Evolutionary conservation across 2,888 invertebrate species (phyloP), one percentile per base, ranked within the genome.

Genomic region (Caenorhabditis afra): DNA sequence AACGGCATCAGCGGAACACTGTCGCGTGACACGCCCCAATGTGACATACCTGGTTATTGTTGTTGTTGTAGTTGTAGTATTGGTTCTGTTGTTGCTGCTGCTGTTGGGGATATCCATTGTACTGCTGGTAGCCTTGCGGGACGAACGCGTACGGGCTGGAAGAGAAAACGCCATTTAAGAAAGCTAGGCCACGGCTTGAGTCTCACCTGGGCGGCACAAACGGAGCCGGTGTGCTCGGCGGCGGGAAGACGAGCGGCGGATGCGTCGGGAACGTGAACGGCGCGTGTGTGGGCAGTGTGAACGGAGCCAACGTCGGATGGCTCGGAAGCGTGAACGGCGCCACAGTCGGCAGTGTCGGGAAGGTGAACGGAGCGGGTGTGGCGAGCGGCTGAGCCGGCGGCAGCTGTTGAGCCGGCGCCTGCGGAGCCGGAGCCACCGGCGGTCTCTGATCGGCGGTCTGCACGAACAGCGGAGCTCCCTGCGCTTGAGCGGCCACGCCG

Each of bases 201-300:
- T 16, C 68, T n/a, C 22, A 78, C 78, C 78, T 79, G 49, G 79
- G 80, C 39, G 73, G 79, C 29, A 74, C 67, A 39, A 64, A 74
- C 16, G 74, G 68, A 41, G 80, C 50, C 4, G 75, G 70, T 23
- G 75, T 75, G 18, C 58, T 59, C 35, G 61, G 61, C 14, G 70
- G 35, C 23, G 81, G 71, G 76, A 81, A 77, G 0, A 75, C 75
- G 53, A 77, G 52, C 55, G 81, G 81, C 18, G 55, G 64, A 65
- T 78, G 81, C 11, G 84, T 79, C n/a, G 82, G 82, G 74, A 82
- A 79, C n/a, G 81, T 81, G 74, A 81, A 78, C 22, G 68, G 65
- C 35, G 79, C 77, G 37, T 67, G 70, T 20, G 82, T 76, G 23
- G 81, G 79, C 11, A 84, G 78, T 12, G 81, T 75, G 39, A 76